These are phyloP conservation scores for Sinocyclocheilus anophthalmus DNA, from an alignment of 2,113 vertebrate species.

Conservation along the genomic window DNA sequence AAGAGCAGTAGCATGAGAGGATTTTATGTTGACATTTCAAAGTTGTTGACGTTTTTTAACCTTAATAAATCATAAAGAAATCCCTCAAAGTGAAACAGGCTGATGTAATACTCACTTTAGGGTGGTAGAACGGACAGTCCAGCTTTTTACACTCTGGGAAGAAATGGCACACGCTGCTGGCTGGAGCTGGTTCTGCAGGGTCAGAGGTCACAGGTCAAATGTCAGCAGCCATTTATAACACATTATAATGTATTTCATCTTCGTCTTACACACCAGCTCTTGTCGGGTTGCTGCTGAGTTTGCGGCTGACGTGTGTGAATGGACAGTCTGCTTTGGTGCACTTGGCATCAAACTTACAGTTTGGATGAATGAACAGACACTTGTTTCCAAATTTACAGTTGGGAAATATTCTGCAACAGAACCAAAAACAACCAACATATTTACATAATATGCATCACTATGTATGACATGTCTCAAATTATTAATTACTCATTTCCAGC, in stretches of 20 bases:
- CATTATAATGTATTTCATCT: not conserved
- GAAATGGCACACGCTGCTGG: conserved; percentile 82
- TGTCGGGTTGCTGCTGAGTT: conserved; percentile 57
- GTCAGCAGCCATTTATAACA: not conserved
- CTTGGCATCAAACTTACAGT: conserved; percentile 94
- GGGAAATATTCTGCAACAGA: conserved; percentile 85
- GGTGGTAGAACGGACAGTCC: conserved; percentile 94
- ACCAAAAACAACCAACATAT: not conserved
- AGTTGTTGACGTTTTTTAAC: not conserved
- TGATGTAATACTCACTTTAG: conserved; percentile 81
- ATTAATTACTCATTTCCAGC: no score
- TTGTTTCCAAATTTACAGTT: conserved; percentile 96
- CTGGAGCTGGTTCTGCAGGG: conserved; percentile 47
- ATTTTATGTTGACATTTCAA: not conserved
- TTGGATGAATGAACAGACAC: conserved; percentile 96
- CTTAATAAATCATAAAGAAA: not conserved
- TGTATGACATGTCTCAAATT: no score
- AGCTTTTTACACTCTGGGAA: conserved; percentile 96
- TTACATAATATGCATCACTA: not conserved
- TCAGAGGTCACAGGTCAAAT: conserved; percentile 20
- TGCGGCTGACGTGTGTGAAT: conserved; percentile 88
- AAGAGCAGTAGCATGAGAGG: no score
- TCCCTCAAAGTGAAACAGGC: no score
- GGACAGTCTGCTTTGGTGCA: conserved; percentile 93
- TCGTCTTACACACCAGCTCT: conserved; percentile 67